Percentiles rank a stretch among this genome's conserved stretches.
These are phyloP conservation scores for Enteromius thamalakanensis DNA, from an alignment of 2,797 vertebrate genomes.

Conservation along the genomic window DNA sequence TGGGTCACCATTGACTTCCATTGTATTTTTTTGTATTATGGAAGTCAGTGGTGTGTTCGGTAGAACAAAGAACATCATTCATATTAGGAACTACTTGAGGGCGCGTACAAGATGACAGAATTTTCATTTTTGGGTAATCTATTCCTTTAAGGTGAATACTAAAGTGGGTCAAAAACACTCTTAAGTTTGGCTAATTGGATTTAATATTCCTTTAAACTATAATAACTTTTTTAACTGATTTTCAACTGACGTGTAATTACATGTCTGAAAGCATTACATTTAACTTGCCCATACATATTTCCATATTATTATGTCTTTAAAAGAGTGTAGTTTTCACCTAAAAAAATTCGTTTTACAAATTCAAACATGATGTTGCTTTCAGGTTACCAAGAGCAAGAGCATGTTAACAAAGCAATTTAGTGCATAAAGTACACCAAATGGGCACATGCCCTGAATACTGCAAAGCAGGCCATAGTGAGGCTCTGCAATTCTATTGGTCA, in stretches of 20 bases:
- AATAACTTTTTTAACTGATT: neutral
- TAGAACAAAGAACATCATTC: no score
- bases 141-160: neutral
- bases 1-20: no score
- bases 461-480: neutral
- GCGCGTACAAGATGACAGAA: no score
- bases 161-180: neutral
- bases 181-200: neutral
- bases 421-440: neutral
- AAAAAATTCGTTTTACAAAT: neutral
- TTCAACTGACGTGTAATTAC: neutral
- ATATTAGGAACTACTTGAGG: no score
- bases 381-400: neutral
- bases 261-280: neutral
- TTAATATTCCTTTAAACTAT: neutral
- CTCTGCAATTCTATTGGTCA: constrained; percentile 15
- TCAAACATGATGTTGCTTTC: neutral
- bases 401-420: neutral
- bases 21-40: no score
- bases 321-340: neutral
- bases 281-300: neutral
- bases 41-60: no score
- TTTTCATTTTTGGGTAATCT: no score
- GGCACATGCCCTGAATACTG: neutral
- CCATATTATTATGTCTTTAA: neutral